Percentiles rank a stretch among this genome's conserved stretches.
Conservation (phyloP, 1,140 invertebrate genomes). For the Hylaeus volcanicus region DNA sequence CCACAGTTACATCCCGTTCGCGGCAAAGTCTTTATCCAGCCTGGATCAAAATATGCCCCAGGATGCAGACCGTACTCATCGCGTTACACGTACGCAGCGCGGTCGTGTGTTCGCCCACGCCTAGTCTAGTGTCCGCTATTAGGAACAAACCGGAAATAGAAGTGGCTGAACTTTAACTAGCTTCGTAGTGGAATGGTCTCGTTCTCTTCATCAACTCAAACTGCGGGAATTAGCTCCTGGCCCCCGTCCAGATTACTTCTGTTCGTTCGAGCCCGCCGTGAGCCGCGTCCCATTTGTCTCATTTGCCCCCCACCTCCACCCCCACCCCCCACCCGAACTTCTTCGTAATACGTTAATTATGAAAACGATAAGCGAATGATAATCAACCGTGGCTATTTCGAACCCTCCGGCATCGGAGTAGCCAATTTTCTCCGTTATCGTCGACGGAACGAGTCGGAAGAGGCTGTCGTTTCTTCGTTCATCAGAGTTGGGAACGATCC, state of each 20-base stretch:
- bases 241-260: constrained; percentile 72
- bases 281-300: constrained; percentile 50
- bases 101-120: constrained; percentile 1
- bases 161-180: constrained; percentile 73
- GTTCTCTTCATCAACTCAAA: constrained; percentile 74
- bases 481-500: background rate
- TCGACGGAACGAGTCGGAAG: background rate
- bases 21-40: constrained; percentile 1
- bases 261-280: constrained; percentile 25
- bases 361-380: constrained; percentile 46
- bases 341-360: constrained; percentile 56
- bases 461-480: background rate
- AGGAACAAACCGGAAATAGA: constrained; percentile 70
- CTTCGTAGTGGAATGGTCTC: constrained; percentile 62
- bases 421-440: constrained; percentile 26
- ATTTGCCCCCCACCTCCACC: constrained; percentile 17
- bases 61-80: background rate
- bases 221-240: constrained; percentile 73
- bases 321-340: constrained; percentile 20
- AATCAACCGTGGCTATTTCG: constrained; percentile 34
- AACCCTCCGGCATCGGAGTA: background rate
- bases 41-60: constrained; percentile 3
- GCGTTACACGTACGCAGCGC: background rate
- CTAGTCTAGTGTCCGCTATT: constrained; percentile 54
- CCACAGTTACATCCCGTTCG: background rate